Percentiles rank a stretch among this genome's conserved stretches.
Conservation (phyloP, 2,113 vertebrate species). For the Forbesichthys agassizii region DNA sequence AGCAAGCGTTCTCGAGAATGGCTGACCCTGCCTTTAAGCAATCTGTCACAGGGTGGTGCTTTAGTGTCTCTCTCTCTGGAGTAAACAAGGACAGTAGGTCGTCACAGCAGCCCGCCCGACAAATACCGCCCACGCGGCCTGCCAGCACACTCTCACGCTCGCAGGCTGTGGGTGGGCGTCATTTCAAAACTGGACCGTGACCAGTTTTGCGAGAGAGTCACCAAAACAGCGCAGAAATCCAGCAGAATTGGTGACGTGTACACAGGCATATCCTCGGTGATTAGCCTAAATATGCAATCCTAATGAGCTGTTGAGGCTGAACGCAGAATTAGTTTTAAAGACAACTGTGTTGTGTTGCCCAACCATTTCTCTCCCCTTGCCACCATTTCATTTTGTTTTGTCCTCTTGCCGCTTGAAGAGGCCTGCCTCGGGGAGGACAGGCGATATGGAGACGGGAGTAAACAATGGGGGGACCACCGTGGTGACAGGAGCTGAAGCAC, state of each 20-base stretch:
- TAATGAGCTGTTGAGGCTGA: background rate
- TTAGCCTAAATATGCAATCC: background rate
- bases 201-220: background rate
- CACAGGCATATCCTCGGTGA: background rate
- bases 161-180: background rate
- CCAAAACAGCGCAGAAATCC: background rate
- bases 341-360: no score
- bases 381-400: background rate
- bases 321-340: no score
- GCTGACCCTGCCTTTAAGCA: background rate
- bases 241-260: background rate
- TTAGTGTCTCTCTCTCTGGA: conserved; percentile 6
- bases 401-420: background rate
- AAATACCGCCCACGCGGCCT: background rate
- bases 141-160: background rate
- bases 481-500: conserved; percentile 30
- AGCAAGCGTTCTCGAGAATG: no score
- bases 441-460: conserved; percentile 36
- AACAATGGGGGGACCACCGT: conserved; percentile 63
- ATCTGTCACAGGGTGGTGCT: background rate
- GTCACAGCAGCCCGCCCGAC: conserved; percentile 8
- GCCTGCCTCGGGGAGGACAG: background rate
- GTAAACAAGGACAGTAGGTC: conserved; percentile 12
- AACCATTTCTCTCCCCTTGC: background rate
- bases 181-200: background rate